Conservation (phyloP, 2,888 invertebrate genomes). For the Creontiades dilutus region DNA sequence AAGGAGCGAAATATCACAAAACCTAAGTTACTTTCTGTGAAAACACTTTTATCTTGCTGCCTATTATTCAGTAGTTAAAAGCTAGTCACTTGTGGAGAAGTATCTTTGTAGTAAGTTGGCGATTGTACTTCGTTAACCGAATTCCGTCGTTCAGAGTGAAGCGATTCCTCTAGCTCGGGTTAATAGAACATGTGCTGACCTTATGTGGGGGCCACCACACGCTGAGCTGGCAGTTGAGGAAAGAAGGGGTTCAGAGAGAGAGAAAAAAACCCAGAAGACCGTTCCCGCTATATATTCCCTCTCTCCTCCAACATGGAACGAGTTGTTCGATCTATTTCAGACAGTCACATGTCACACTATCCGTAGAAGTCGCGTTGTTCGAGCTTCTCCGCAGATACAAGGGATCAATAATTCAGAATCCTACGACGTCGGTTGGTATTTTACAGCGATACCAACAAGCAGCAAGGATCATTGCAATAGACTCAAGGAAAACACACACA, state of each 20-base stretch:
- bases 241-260: constrained; percentile 31
- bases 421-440: no score
- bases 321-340: neutral
- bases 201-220: constrained; percentile 62
- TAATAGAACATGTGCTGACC: constrained; percentile 66
- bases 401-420: no score
- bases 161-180: constrained; percentile 1
- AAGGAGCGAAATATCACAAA: no score
- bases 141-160: neutral
- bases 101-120: neutral
- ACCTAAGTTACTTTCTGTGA: no score
- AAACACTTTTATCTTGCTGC: no score
- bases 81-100: no score
- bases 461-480: no score
- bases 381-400: no score
- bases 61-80: no score
- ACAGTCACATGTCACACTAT: neutral
- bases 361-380: no score
- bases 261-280: constrained; percentile 22
- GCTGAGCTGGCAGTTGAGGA: constrained; percentile 63
- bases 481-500: no score
- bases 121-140: neutral
- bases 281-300: constrained; percentile 1
- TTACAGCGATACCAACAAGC: no score
- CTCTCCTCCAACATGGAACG: neutral